phyloP scores from a whole-genome alignment of 2,888 invertebrate genomes.

The Caenorhabditis parvicauda region DNA sequence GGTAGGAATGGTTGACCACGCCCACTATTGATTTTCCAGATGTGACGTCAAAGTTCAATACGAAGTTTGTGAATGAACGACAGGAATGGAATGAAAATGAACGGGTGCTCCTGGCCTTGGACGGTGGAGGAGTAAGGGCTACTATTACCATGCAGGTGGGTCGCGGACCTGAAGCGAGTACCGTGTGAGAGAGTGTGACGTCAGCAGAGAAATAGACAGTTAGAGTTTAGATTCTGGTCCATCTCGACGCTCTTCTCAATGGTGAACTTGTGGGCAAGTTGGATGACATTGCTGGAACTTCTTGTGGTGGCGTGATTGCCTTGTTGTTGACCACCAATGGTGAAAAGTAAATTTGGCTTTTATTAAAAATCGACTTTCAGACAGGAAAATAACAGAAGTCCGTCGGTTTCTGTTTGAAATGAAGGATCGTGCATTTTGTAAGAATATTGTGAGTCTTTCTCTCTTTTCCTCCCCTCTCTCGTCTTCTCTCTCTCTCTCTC shows the following conservation, averaged over 20 bases:
- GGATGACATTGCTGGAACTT: slow-evolving; percentile 31
- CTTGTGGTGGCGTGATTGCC: slow-evolving; percentile 27
- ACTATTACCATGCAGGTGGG: slow-evolving; percentile 15
- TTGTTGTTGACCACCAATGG: no score
- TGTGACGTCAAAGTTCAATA: slow-evolving; percentile 8
- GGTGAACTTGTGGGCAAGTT: slow-evolving; percentile 17
- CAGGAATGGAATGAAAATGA: slow-evolving; percentile 25
- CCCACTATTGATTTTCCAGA: neutral
- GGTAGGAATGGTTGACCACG: neutral
- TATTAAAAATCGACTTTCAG: neutral
- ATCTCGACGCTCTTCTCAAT: slow-evolving; percentile 16
- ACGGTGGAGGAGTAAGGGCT: slow-evolving; percentile 38
- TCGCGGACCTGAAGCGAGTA: neutral
- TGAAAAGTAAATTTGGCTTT: neutral
- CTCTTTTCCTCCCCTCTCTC: no score
- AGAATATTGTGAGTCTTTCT: slow-evolving; percentile 1
- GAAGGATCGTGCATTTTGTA: neutral
- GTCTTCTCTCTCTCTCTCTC: no score
- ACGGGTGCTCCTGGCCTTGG: slow-evolving; percentile 25
- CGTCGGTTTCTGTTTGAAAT: neutral
- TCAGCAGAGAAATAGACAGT: no score
- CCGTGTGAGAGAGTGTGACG: no score
- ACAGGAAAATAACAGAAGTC: neutral
- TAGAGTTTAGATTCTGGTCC: slow-evolving; percentile 22
- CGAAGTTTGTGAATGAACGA: slow-evolving; percentile 9